Conservation (phyloP, 2,797 vertebrate genomes). For the Hydrophis major region DNA sequence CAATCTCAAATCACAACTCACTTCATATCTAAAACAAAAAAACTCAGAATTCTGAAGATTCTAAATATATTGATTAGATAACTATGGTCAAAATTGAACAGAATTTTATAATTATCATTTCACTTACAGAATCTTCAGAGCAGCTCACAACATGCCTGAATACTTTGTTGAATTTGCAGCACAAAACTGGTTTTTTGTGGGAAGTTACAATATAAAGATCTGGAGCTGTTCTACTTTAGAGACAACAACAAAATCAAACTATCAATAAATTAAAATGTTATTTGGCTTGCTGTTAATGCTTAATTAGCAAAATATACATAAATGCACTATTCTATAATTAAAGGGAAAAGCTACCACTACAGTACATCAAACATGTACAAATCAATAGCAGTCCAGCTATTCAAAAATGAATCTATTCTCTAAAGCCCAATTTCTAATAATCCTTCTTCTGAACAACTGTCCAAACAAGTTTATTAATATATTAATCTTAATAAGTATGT, state of each 20-base stretch:
- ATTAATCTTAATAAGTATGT: neutral
- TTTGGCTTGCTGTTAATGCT: neutral
- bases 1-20: neutral
- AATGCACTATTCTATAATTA: neutral
- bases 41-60: neutral
- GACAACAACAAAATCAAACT: conserved; percentile 10
- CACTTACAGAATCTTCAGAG: conserved; percentile 78
- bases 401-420: neutral
- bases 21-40: neutral
- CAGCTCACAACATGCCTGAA: conserved; percentile 83
- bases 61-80: neutral
- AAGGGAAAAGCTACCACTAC: neutral
- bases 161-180: conserved; percentile 75
- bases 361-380: neutral
- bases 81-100: neutral
- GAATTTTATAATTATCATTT: neutral
- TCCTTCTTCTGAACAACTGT: neutral
- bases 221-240: conserved; percentile 54
- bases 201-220: conserved; percentile 67
- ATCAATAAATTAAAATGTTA: neutral
- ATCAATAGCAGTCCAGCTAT: neutral
- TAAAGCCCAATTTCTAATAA: neutral
- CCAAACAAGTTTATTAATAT: neutral
- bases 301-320: neutral
- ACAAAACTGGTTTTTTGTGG: conserved; percentile 75